phyloP scores from a whole-genome alignment of 2,113 vertebrate genomes.

The Indri indri region DNA sequence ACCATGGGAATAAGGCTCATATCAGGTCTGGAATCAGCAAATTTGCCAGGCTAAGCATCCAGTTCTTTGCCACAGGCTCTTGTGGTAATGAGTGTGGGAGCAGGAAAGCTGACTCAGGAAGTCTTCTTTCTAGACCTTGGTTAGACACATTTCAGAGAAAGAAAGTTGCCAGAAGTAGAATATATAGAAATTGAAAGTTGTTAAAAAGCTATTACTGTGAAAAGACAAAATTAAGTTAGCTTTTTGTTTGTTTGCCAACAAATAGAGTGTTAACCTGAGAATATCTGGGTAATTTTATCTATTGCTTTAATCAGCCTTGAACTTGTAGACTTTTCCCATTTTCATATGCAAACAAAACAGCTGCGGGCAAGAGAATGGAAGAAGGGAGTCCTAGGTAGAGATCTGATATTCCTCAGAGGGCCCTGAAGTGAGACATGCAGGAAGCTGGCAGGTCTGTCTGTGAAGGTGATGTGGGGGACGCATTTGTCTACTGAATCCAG shows the following conservation, averaged over 20 bases:
- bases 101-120: neutral
- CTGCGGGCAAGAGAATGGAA: neutral
- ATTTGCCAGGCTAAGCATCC: neutral
- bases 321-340: neutral
- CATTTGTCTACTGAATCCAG: neutral
- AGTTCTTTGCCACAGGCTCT: slow-evolving; percentile 17
- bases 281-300: neutral
- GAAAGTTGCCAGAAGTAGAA: neutral
- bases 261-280: neutral
- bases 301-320: neutral
- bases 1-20: neutral
- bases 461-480: neutral
- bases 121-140: neutral
- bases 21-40: slow-evolving; percentile 3
- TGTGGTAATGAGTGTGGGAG: slow-evolving; percentile 15
- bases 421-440: neutral
- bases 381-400: neutral
- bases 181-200: neutral
- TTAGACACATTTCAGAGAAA: slow-evolving; percentile 35
- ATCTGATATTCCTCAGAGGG: neutral
- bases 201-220: neutral
- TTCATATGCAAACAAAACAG: neutral
- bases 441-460: neutral
- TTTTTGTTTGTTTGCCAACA: slow-evolving; percentile 1
- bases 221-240: neutral